Conservation (phyloP, 2,113 vertebrate genomes). For the Festucalex cinctus region DNA sequence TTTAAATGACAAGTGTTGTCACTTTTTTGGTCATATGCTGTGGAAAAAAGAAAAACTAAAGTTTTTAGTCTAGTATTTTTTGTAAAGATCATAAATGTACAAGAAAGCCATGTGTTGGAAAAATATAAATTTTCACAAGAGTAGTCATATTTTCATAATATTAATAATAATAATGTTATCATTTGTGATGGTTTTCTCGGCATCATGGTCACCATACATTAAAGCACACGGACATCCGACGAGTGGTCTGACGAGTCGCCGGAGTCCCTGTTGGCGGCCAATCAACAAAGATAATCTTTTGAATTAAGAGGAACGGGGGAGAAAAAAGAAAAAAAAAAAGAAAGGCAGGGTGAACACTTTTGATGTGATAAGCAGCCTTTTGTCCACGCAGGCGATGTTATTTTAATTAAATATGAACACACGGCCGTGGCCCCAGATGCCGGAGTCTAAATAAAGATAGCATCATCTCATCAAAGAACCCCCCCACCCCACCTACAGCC, state of each 20-base stretch:
- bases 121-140: background rate
- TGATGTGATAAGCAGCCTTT: constrained; percentile 69
- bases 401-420: constrained; percentile 81
- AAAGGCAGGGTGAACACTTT: constrained; percentile 49
- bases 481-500: background rate
- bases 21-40: no score
- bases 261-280: constrained; percentile 44
- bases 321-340: no score
- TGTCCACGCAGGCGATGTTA: constrained; percentile 66
- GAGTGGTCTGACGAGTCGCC: constrained; percentile 45
- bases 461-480: constrained; percentile 82
- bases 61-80: no score
- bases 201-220: background rate
- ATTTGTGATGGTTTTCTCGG: background rate
- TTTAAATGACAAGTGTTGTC: no score
- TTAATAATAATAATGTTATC: no score
- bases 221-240: constrained; percentile 26
- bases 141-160: background rate
- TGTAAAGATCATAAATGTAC: no score
- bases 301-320: constrained; percentile 60
- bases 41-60: no score
- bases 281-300: constrained; percentile 75
- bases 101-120: no score
- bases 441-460: constrained; percentile 80
- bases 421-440: constrained; percentile 65